A percentile compares a stretch with the other conserved stretches of the same genome.
phyloP scores from a whole-genome alignment of 2,797 vertebrate genomes.

The Acanthurus tractus region DNA sequence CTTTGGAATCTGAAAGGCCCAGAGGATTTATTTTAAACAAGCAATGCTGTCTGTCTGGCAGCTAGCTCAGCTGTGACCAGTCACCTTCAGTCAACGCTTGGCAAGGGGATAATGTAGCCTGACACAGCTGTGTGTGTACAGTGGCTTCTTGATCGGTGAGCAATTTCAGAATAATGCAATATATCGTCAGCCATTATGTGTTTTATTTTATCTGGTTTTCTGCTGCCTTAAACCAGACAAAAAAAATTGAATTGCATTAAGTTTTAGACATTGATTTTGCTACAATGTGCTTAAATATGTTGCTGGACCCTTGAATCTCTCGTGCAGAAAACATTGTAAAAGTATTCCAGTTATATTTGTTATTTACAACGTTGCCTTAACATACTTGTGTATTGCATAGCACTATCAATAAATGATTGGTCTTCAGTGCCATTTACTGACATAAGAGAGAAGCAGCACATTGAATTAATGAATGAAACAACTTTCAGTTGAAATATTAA shows the following conservation, averaged over 20 bases:
- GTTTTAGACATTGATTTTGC: not conserved
- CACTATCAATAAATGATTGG: not conserved
- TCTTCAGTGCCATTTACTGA: not conserved
- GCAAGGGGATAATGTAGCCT: constrained; percentile 44
- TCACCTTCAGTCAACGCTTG: constrained; percentile 63
- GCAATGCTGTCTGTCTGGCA: constrained; percentile 56
- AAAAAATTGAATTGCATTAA: not conserved
- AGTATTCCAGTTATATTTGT: not conserved
- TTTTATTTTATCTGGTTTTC: not conserved
- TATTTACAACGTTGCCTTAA: not conserved
- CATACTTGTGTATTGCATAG: not conserved
- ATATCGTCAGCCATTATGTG: constrained; percentile 2
- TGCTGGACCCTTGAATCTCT: not conserved
- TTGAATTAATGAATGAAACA: not conserved
- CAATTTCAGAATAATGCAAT: constrained; percentile 36
- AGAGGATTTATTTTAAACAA: constrained; percentile 44
- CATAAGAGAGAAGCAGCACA: not conserved
- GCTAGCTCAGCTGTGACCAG: constrained; percentile 75
- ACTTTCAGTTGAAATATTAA: not conserved
- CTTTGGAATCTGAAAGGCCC: constrained; percentile 57
- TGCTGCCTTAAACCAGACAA: not conserved
- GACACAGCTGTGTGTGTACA: constrained; percentile 38
- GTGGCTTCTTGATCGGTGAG: constrained; percentile 31
- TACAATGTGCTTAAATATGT: not conserved
- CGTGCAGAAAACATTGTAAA: not conserved